A percentile compares a stretch with the other conserved stretches of the same genome.
Conservation (phyloP, 2,797 vertebrate genomes). For the Anisognathus igniventris region DNA sequence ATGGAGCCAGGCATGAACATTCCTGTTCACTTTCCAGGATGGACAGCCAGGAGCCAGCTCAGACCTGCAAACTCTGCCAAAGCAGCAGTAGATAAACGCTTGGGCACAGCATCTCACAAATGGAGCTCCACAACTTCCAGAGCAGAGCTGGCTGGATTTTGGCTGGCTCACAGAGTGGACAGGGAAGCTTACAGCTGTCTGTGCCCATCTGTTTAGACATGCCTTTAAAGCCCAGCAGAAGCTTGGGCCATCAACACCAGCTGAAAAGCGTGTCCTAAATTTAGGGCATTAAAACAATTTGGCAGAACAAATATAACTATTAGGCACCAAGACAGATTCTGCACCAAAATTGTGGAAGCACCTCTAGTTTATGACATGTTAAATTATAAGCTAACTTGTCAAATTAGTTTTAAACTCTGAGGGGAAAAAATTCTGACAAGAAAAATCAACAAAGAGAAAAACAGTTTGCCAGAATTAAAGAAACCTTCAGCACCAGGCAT, state of each 20-base stretch:
- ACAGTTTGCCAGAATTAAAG: background rate
- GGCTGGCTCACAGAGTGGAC: background rate
- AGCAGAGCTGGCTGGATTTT: background rate
- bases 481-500: background rate
- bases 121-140: background rate
- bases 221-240: background rate
- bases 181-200: background rate
- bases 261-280: constrained; percentile 9
- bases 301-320: background rate
- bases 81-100: background rate
- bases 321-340: background rate
- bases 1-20: background rate
- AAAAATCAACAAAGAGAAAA: constrained; percentile 22
- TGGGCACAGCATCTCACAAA: background rate
- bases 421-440: background rate
- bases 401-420: constrained; percentile 7
- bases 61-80: background rate
- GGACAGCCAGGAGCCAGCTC: background rate
- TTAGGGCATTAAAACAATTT: constrained; percentile 20
- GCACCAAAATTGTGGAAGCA: background rate
- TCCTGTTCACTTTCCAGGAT: background rate
- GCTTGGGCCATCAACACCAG: background rate
- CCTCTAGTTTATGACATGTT: background rate
- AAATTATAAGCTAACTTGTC: constrained; percentile 22
- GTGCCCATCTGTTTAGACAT: background rate